phyloP scores from a whole-genome alignment of 1,140 invertebrate genomes.

The Andrena cerasifolii region DNA sequence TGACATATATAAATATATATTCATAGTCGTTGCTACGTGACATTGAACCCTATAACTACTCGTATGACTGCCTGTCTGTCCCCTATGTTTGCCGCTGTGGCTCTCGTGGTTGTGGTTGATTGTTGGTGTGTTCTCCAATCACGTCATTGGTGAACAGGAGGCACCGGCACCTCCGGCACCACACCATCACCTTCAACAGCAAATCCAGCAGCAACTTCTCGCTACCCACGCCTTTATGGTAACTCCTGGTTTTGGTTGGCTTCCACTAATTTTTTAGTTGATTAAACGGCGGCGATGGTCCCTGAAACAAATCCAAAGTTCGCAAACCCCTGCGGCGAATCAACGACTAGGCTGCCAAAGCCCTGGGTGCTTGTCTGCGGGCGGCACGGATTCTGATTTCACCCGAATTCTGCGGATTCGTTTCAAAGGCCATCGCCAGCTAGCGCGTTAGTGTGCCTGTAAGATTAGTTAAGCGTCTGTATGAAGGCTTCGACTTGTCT shows the following conservation, averaged over 20 bases:
- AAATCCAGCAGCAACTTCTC: conserved; percentile 83
- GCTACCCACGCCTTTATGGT: conserved; percentile 83
- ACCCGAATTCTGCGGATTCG: background rate
- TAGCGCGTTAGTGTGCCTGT: conserved; percentile 53
- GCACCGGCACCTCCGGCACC: conserved; percentile 81
- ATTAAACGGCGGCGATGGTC: conserved; percentile 35
- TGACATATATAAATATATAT: conserved; percentile 60
- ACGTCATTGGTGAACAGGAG: conserved; percentile 82
- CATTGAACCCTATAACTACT: conserved; percentile 79
- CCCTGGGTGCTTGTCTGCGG: too few species aligned
- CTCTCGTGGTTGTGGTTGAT: conserved; percentile 83
- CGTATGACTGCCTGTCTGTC: conserved; percentile 83
- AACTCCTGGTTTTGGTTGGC: conserved; percentile 83
- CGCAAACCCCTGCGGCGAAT: too few species aligned
- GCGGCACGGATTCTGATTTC: too few species aligned
- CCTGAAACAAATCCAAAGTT: background rate
- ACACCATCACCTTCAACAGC: conserved; percentile 83
- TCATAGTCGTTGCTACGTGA: conserved; percentile 77
- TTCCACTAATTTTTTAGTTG: conserved; percentile 80
- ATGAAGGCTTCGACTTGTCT: conserved; percentile 67
- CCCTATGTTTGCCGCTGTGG: conserved; percentile 83
- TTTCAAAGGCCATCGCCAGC: conserved; percentile 7
- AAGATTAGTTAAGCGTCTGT: conserved; percentile 66
- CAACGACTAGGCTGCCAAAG: too few species aligned
- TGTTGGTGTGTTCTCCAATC: conserved; percentile 83